Conservation (phyloP, 2,113 vertebrate species). For the Sinocyclocheilus rhinocerous region DNA sequence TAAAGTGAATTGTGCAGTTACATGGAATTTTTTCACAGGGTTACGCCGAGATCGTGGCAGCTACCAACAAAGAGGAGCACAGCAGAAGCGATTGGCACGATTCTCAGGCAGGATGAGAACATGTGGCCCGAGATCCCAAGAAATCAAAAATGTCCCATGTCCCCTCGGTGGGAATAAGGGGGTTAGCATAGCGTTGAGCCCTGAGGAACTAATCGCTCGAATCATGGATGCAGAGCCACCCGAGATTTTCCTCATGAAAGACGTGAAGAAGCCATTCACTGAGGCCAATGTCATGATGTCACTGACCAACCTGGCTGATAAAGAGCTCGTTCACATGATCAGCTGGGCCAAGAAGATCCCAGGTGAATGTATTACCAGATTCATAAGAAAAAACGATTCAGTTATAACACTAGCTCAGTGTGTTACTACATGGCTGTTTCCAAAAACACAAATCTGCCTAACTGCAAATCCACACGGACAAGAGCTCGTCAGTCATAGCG, state of each 20-base stretch:
- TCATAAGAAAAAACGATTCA: neutral
- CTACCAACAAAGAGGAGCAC: constrained; percentile 57
- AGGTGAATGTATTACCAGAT: constrained; percentile 65
- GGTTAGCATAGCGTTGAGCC: constrained; percentile 67
- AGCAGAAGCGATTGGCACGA: constrained; percentile 74
- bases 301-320: constrained; percentile 92
- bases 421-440: neutral
- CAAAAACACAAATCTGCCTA: neutral
- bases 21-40: constrained; percentile 73
- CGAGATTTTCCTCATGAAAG: constrained; percentile 84
- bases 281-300: constrained; percentile 97
- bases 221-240: constrained; percentile 93
- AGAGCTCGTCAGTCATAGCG: neutral
- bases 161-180: neutral
- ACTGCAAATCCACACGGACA: neutral
- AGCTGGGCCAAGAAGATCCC: constrained; percentile 98
- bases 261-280: constrained; percentile 85
- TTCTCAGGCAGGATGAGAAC: constrained; percentile 70
- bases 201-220: constrained; percentile 87
- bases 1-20: neutral
- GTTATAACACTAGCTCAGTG: neutral
- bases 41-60: constrained; percentile 73
- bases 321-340: constrained; percentile 97
- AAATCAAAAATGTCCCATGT: constrained; percentile 28
- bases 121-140: constrained; percentile 16